Evolutionary conservation across 2,888 invertebrate genomes (phyloP).

Genomic region (Microctonus aethiopoides): DNA sequence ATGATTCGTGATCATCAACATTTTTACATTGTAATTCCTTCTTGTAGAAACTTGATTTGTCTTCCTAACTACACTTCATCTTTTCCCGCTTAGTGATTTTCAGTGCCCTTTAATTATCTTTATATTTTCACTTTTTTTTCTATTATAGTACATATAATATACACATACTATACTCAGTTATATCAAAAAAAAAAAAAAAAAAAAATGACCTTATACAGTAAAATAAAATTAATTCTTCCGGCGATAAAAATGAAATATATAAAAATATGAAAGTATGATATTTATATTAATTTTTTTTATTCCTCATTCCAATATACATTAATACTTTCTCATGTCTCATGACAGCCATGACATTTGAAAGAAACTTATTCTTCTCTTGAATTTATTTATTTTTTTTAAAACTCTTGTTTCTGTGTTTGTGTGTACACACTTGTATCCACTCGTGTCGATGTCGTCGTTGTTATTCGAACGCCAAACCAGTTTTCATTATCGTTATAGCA

Average conservation of each 20-base stretch:
- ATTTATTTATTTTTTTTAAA: background rate
- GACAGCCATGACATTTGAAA: background rate
- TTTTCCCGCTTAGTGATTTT: background rate
- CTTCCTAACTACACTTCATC: constrained; percentile 7
- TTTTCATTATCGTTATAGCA: background rate
- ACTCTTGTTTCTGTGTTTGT: background rate
- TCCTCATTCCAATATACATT: too few species aligned
- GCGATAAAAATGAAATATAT: too few species aligned
- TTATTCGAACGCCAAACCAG: background rate
- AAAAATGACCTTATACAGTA: too few species aligned
- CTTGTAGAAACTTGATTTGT: constrained; percentile 9
- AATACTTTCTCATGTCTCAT: background rate
- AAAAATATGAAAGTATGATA: too few species aligned
- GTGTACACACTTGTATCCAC: background rate
- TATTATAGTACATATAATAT: too few species aligned
- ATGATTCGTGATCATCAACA: background rate
- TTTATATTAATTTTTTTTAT: background rate
- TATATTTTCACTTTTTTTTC: background rate
- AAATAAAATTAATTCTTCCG: too few species aligned
- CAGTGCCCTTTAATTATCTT: background rate
- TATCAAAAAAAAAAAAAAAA: too few species aligned
- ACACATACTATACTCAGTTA: too few species aligned
- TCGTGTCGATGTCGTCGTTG: background rate
- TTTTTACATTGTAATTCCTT: background rate
- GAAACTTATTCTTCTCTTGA: background rate